Conservation (phyloP, 2,888 invertebrate genomes). For the Melinaea marsaeus region DNA sequence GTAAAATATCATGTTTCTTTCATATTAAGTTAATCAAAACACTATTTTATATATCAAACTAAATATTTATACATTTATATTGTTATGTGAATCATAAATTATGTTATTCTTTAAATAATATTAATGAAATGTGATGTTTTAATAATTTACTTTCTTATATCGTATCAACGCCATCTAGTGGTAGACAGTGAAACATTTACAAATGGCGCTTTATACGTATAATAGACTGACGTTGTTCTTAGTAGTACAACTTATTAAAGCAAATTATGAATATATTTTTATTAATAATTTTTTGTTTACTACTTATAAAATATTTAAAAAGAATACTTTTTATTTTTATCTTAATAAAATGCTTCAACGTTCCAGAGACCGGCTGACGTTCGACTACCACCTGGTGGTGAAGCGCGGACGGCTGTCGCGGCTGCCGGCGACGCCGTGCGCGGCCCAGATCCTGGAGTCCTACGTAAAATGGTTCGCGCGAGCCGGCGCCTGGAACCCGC, state of each 20-base stretch:
- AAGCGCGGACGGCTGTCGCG: constrained; percentile 65
- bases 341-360: neutral
- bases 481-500: constrained; percentile 67
- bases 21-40: neutral
- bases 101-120: neutral
- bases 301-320: neutral
- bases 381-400: constrained; percentile 72
- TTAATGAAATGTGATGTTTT: neutral
- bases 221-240: no score
- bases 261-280: no score
- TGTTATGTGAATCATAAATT: no score
- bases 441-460: constrained; percentile 67
- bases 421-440: constrained; percentile 66
- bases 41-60: no score
- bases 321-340: neutral
- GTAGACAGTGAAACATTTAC: neutral
- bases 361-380: constrained; percentile 64
- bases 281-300: neutral
- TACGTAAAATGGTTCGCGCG: constrained; percentile 74
- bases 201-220: neutral
- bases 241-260: no score
- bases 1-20: neutral
- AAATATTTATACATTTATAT: no score
- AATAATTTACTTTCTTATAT: neutral
- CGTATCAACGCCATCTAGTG: constrained; percentile 25